Conservation (phyloP, 2,888 invertebrate species). For the Hyalella azteca region DNA sequence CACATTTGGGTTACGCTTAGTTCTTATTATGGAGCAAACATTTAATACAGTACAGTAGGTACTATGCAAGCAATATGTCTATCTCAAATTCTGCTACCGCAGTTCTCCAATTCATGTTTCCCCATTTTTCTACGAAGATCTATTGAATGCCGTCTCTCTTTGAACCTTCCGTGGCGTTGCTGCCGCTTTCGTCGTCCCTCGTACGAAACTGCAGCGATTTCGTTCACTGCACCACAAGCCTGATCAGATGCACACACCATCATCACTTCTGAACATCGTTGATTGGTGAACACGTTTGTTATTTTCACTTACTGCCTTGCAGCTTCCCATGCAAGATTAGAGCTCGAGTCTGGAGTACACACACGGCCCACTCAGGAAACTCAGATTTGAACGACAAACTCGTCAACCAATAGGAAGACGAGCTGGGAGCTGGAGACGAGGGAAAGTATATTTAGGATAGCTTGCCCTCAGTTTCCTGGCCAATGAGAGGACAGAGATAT, state of each 20-base stretch:
- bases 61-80: no score
- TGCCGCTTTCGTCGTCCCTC: background rate
- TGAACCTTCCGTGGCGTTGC: no score
- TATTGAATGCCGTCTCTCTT: no score
- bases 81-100: no score
- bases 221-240: conserved; percentile 1
- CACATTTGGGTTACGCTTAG: no score
- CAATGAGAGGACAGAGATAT: background rate
- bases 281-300: conserved; percentile 13
- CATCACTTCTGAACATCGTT: background rate
- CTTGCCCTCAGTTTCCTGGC: background rate
- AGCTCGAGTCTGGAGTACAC: background rate
- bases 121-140: no score
- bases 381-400: background rate
- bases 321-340: background rate
- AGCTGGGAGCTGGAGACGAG: background rate
- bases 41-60: no score
- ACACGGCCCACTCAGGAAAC: background rate
- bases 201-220: background rate
- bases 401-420: background rate
- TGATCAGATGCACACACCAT: background rate
- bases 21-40: no score
- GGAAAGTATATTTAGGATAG: background rate
- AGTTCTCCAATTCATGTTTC: no score
- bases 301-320: background rate